These are phyloP conservation scores for Cheilosia variabilis DNA, from an alignment of 2,888 invertebrate species.

Conservation along the genomic window DNA sequence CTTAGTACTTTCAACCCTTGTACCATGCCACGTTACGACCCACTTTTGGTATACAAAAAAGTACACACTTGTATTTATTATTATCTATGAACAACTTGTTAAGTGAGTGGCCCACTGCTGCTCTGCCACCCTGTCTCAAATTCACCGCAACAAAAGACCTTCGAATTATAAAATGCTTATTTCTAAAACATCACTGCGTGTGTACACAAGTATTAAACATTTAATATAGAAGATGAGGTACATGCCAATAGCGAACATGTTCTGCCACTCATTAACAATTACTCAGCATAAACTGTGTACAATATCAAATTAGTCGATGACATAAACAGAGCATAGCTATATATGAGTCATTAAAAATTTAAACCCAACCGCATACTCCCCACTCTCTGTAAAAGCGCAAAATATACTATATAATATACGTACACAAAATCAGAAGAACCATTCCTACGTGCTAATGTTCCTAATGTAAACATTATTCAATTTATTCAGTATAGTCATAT, in stretches of 20 bases:
- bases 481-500: not conserved
- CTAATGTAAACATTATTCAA: conserved; percentile 6
- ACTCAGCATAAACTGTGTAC: conserved; percentile 6
- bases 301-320: conserved; percentile 11
- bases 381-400: not conserved
- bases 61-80: too few relatives aligned
- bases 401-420: not conserved
- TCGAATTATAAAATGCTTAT: too few relatives aligned
- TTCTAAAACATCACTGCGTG: too few relatives aligned
- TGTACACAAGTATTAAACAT: too few relatives aligned
- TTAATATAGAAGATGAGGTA: not conserved
- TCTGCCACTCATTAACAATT: conserved; percentile 17
- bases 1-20: too few relatives aligned
- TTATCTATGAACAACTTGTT: too few relatives aligned
- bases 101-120: too few relatives aligned
- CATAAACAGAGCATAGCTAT: not conserved
- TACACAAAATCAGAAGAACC: not conserved
- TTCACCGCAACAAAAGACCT: too few relatives aligned
- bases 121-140: too few relatives aligned
- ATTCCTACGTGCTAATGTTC: not conserved
- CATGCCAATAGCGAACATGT: not conserved
- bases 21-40: too few relatives aligned
- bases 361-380: conserved; percentile 3
- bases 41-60: too few relatives aligned
- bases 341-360: conserved; percentile 22